Conservation (phyloP, 2,888 invertebrate species). For the Acleris literana region DNA sequence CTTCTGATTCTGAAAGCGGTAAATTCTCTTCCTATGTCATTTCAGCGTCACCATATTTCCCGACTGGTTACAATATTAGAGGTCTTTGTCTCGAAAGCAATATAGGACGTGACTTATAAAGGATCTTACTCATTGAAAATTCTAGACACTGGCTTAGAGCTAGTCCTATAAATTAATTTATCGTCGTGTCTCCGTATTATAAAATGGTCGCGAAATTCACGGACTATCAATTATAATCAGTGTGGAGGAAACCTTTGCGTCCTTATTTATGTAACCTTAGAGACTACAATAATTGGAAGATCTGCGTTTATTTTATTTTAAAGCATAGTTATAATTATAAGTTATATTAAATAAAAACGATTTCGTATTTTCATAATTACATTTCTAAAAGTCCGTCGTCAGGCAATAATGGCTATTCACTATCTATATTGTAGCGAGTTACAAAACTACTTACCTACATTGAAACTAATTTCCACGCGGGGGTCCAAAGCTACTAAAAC, state of each 20-base stretch:
- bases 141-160: neutral
- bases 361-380: neutral
- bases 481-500: constrained; percentile 30
- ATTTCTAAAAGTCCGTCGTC: neutral
- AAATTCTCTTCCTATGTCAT: constrained; percentile 46
- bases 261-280: too few species aligned
- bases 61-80: constrained; percentile 11
- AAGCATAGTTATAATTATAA: too few species aligned
- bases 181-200: too few species aligned
- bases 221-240: too few species aligned
- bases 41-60: constrained; percentile 17
- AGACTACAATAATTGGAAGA: too few species aligned
- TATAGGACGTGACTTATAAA: constrained; percentile 23
- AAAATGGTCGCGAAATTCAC: too few species aligned
- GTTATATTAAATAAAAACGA: neutral
- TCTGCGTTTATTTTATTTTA: too few species aligned
- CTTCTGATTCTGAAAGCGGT: constrained; percentile 46
- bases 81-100: constrained; percentile 20
- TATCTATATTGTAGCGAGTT: constrained; percentile 5
- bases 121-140: neutral
- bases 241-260: too few species aligned
- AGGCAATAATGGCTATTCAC: neutral
- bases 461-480: constrained; percentile 27
- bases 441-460: constrained; percentile 17
- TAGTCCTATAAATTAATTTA: neutral